phyloP scores from a whole-genome alignment of 2,888 invertebrate genomes.

The Thereva unica region DNA sequence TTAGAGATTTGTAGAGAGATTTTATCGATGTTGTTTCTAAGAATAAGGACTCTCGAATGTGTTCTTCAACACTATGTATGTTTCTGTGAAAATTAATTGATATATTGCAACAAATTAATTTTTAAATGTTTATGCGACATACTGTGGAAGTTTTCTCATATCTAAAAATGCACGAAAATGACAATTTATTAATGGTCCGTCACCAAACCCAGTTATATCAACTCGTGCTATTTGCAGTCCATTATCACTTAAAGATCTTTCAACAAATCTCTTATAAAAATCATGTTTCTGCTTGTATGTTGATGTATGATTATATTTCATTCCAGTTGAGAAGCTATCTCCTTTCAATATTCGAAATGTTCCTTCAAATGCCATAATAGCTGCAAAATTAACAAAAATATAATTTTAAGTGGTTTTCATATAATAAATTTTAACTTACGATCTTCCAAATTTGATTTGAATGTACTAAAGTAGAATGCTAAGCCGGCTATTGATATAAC shows the following conservation, averaged over 20 bases:
- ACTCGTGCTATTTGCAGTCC: conserved; percentile 66
- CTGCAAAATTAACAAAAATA: conserved; percentile 59
- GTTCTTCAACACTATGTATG: conserved; percentile 74
- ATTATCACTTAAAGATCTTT: conserved; percentile 68
- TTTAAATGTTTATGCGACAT: conserved; percentile 45
- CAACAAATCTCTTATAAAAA: conserved; percentile 73
- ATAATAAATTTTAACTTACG: conserved; percentile 60
- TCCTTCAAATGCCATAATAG: conserved; percentile 75
- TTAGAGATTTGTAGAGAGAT: conserved; percentile 73
- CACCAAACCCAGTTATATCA: conserved; percentile 76
- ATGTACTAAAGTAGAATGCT: conserved; percentile 82
- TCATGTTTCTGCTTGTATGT: conserved; percentile 75
- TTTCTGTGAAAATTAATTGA: conserved; percentile 61
- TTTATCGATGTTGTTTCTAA: conserved; percentile 74
- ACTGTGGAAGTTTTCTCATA: conserved; percentile 79
- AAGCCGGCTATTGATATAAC: conserved; percentile 81
- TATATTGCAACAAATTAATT: background rate
- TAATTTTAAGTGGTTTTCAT: background rate
- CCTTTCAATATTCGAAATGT: conserved; percentile 75
- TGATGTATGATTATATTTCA: conserved; percentile 62
- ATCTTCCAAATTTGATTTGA: conserved; percentile 67
- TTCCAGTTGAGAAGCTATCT: conserved; percentile 64
- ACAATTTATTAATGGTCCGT: conserved; percentile 71
- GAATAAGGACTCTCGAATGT: conserved; percentile 72
- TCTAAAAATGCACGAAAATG: conserved; percentile 79